Percentiles rank a stretch among this genome's conserved stretches.
Evolutionary conservation across 1,140 invertebrate genomes (phyloP).

Genomic region (Riptortus pedestris): DNA sequence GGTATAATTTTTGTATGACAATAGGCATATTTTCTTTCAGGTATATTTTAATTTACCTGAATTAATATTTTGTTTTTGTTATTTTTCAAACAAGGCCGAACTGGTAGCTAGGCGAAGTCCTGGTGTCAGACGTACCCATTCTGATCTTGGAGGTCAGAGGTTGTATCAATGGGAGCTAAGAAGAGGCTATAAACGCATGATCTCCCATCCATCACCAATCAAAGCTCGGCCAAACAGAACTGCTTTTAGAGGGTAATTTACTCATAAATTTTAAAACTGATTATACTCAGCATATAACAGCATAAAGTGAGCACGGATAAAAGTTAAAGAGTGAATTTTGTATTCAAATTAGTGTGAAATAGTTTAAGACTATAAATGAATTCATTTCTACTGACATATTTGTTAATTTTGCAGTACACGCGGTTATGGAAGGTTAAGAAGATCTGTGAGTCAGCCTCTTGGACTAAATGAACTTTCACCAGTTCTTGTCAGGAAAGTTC

Average conservation of each 20-base stretch:
- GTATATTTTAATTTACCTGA: no score
- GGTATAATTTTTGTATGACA: slow-evolving; percentile 40
- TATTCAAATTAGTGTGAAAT: no score
- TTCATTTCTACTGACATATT: neutral
- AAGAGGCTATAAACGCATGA: slow-evolving; percentile 43
- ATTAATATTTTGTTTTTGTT: no score
- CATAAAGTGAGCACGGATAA: no score
- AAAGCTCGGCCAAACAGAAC: slow-evolving; percentile 41
- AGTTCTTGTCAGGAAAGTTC: slow-evolving; percentile 43
- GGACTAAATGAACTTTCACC: slow-evolving; percentile 55
- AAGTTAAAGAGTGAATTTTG: no score
- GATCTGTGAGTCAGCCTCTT: slow-evolving; percentile 60
- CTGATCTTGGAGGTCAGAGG: slow-evolving; percentile 48
- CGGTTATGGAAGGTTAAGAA: slow-evolving; percentile 40
- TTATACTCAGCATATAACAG: no score
- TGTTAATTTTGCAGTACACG: neutral
- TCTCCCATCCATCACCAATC: slow-evolving; percentile 51
- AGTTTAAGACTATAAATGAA: neutral
- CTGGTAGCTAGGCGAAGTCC: slow-evolving; percentile 39
- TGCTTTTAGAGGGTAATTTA: slow-evolving; percentile 4
- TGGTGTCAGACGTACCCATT: slow-evolving; percentile 47
- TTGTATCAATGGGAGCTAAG: slow-evolving; percentile 47
- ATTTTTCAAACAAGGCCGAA: no score
- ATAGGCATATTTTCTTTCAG: slow-evolving; percentile 12
- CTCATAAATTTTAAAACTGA: no score